Conservation (phyloP, 2,888 invertebrate genomes). For the Thysanoteuthis rhombus region DNA sequence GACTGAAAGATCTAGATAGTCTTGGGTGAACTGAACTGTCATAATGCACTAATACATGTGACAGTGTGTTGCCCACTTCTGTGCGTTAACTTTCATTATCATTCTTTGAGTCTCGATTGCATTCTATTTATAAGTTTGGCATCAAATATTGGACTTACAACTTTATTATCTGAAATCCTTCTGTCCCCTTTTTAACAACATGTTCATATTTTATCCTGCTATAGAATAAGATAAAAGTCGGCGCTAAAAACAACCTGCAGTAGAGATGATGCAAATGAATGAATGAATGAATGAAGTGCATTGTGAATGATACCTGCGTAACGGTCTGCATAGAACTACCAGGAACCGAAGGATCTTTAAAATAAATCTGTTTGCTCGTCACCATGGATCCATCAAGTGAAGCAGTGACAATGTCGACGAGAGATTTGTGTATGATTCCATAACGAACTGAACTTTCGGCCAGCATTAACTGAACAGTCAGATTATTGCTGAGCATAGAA, state of each 20-base stretch:
- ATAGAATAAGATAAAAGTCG: neutral
- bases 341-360: constrained; percentile 63
- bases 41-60: neutral
- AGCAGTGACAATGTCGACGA: constrained; percentile 60
- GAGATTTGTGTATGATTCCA: constrained; percentile 63
- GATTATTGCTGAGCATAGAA: constrained; percentile 61
- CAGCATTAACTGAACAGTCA: constrained; percentile 54
- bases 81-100: too few relatives aligned
- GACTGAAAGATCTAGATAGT: neutral
- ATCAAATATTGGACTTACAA: too few relatives aligned
- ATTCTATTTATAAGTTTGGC: too few relatives aligned
- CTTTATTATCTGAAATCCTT: too few relatives aligned
- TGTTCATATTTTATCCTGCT: neutral
- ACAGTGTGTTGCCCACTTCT: neutral
- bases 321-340: constrained; percentile 58
- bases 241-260: too few relatives aligned
- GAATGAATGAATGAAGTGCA: neutral
- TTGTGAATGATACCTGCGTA: constrained; percentile 55
- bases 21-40: neutral
- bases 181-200: neutral
- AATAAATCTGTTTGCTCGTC: constrained; percentile 60
- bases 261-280: neutral
- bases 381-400: constrained; percentile 59
- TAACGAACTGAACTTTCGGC: constrained; percentile 59
- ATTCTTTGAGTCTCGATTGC: too few relatives aligned